Evolutionary conservation across 2,888 invertebrate genomes (phyloP).

Genomic region (Podabrus alpinus): DNA sequence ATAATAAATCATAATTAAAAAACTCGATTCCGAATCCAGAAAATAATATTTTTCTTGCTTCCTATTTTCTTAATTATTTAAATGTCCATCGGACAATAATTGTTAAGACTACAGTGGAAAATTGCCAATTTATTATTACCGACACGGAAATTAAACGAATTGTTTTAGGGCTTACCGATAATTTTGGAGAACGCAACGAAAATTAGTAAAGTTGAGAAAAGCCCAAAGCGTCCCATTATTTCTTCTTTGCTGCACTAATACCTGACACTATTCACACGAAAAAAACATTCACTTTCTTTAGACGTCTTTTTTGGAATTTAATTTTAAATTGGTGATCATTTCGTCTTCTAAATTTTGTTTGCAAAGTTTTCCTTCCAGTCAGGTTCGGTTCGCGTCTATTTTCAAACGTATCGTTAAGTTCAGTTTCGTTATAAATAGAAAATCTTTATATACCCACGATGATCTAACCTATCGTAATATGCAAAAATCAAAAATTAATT

Average conservation of each 20-base stretch:
- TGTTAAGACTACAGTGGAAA: too few relatives aligned
- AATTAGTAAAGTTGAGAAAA: not conserved
- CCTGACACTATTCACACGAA: not conserved
- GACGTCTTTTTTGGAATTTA: constrained; percentile 6
- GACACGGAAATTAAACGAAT: not conserved
- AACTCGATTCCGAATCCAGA: not conserved
- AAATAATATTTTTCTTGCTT: not conserved
- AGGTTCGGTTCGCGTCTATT: constrained; percentile 24
- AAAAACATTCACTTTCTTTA: not conserved
- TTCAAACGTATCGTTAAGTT: constrained; percentile 20
- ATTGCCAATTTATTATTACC: too few relatives aligned
- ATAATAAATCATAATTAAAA: not conserved
- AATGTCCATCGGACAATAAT: not conserved
- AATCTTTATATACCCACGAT: constrained; percentile 25
- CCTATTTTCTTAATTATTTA: not conserved
- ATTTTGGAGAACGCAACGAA: not conserved
- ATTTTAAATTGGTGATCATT: constrained; percentile 8
- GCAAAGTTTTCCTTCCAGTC: constrained; percentile 20
- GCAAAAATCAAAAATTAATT: constrained; percentile 5
- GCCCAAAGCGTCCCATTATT: constrained; percentile 1
- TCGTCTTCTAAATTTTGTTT: constrained; percentile 8
- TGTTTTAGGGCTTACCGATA: not conserved
- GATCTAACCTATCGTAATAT: constrained; percentile 21
- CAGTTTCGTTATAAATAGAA: constrained; percentile 29
- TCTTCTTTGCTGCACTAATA: not conserved